Conservation (phyloP, 2,113 vertebrate genomes). For the Steatornis caripensis region DNA sequence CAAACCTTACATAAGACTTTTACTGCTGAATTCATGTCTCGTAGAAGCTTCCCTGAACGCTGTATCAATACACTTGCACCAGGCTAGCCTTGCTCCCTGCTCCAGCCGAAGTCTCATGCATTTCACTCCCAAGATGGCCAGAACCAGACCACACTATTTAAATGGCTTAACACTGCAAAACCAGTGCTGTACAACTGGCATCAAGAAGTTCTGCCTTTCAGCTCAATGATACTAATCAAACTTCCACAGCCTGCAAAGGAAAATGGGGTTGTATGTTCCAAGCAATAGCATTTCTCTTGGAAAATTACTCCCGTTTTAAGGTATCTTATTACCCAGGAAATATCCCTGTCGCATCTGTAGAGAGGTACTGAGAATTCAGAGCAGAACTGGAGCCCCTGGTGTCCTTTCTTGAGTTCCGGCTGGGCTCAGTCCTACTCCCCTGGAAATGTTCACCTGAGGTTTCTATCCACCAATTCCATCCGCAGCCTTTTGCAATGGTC, state of each 20-base stretch:
- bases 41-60: background rate
- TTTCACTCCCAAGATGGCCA: background rate
- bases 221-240: background rate
- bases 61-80: background rate
- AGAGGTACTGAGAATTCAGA: background rate
- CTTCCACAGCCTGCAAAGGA: background rate
- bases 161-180: background rate
- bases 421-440: background rate
- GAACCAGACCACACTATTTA: background rate
- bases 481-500: accelerated
- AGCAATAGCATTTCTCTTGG: background rate
- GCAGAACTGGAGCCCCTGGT: background rate
- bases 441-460: background rate
- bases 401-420: background rate
- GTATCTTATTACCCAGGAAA: background rate
- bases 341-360: background rate
- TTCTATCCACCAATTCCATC: background rate
- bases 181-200: background rate
- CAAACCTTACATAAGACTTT: slow-evolving; percentile 45
- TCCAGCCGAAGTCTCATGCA: background rate
- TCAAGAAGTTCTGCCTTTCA: background rate
- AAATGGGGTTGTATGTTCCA: background rate
- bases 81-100: background rate
- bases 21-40: slow-evolving; percentile 36
- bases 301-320: background rate